These are phyloP conservation scores for Sycophila sp. DNA, from an alignment of 1,140 invertebrate genomes.

Conservation along the genomic window DNA sequence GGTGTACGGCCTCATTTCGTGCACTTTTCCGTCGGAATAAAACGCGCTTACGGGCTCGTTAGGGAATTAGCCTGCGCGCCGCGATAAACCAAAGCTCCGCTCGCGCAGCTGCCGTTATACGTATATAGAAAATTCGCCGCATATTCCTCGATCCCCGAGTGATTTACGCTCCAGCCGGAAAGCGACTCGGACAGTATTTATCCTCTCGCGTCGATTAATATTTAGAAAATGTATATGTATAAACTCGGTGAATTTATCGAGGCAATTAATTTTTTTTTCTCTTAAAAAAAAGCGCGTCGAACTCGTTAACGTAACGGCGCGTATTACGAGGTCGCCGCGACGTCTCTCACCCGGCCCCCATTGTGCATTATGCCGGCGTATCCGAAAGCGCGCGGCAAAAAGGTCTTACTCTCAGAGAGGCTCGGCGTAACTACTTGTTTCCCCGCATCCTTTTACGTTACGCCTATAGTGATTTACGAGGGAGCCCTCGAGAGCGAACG, in stretches of 20 bases:
- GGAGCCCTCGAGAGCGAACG: slow-evolving; percentile 17
- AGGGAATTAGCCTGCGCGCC: slow-evolving; percentile 10
- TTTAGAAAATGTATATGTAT: too few species aligned
- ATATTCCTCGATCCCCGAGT: too few species aligned
- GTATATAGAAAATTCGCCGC: too few species aligned
- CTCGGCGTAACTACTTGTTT: slow-evolving; percentile 28
- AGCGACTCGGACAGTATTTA: too few species aligned
- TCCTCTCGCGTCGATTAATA: too few species aligned
- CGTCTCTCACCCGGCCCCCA: not conserved
- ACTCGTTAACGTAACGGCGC: not conserved
- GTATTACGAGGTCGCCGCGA: not conserved
- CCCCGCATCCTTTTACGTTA: slow-evolving; percentile 38
- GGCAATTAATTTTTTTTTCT: too few species aligned
- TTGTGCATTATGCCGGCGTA: not conserved
- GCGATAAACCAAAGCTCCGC: too few species aligned
- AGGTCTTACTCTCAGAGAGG: slow-evolving; percentile 30
- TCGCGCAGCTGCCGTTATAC: too few species aligned
- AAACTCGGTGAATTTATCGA: too few species aligned
- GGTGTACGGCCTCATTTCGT: slow-evolving; percentile 17
- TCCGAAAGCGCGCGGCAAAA: slow-evolving; percentile 37
- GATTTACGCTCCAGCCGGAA: too few species aligned
- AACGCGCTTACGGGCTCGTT: slow-evolving; percentile 11
- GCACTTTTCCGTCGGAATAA: slow-evolving; percentile 10
- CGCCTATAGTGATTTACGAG: slow-evolving; percentile 36
- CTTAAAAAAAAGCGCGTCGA: too few species aligned